phyloP scores from a whole-genome alignment of 2,888 invertebrate species.

The Pandemis cinnamomeana region DNA sequence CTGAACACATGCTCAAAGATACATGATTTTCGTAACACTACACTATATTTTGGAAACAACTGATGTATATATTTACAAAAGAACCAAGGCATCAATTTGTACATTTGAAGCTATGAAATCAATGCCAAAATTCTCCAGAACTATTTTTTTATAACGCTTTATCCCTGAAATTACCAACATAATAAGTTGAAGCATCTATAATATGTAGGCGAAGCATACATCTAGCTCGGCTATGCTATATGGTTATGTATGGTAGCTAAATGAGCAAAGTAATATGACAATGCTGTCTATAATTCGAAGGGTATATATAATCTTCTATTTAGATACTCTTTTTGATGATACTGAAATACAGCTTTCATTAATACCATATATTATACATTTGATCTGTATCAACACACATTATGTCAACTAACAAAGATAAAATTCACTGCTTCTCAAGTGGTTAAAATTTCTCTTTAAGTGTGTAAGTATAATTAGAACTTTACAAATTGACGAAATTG shows the following conservation, averaged over 20 bases:
- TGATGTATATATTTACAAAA: not conserved
- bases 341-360: no score
- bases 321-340: conserved; percentile 56
- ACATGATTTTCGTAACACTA: not conserved
- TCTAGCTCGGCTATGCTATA: conserved; percentile 22
- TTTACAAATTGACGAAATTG: not conserved
- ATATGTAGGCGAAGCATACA: conserved; percentile 19
- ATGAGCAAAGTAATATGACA: conserved; percentile 67
- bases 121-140: not conserved
- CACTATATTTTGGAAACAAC: not conserved
- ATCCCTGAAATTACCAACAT: not conserved
- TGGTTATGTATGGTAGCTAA: conserved; percentile 48
- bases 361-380: no score
- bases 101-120: not conserved
- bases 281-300: conserved; percentile 60
- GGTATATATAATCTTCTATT: conserved; percentile 50
- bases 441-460: no score
- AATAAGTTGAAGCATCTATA: conserved; percentile 26
- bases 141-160: not conserved
- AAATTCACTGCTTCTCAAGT: no score
- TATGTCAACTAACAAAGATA: no score
- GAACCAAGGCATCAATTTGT: not conserved
- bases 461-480: not conserved
- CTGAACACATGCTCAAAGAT: no score
- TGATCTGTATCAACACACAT: no score